Evolutionary conservation across 2,888 invertebrate genomes (phyloP).

Genomic region (Napeogenes sylphis): DNA sequence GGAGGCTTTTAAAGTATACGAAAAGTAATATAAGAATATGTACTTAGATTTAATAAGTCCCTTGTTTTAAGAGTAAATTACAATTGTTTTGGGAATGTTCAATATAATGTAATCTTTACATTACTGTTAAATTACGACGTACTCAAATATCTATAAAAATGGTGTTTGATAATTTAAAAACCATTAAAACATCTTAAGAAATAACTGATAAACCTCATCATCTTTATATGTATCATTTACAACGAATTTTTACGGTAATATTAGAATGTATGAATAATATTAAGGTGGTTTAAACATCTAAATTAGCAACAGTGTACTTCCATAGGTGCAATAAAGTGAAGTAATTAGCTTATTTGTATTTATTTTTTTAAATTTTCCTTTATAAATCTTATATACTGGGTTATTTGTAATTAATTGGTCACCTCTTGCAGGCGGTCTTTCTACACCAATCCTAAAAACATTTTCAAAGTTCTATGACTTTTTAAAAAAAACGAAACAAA

Average conservation of each 20-base stretch:
- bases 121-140: slow-evolving; percentile 17
- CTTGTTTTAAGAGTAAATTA: slow-evolving; percentile 44
- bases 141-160: slow-evolving; percentile 15
- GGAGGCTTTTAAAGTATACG: slow-evolving; percentile 78
- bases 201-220: slow-evolving; percentile 15
- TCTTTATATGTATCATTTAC: slow-evolving; percentile 10
- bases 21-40: slow-evolving; percentile 70
- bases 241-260: slow-evolving; percentile 25
- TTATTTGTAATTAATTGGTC: too few relatives aligned
- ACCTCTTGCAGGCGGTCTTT: too few relatives aligned
- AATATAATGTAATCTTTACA: slow-evolving; percentile 10
- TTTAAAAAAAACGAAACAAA: too few relatives aligned
- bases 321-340: slow-evolving; percentile 75
- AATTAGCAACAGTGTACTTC: slow-evolving; percentile 73
- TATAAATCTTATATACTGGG: background rate
- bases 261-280: slow-evolving; percentile 21
- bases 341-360: slow-evolving; percentile 21
- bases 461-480: too few relatives aligned
- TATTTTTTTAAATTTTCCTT: slow-evolving; percentile 9
- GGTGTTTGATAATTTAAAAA: slow-evolving; percentile 20
- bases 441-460: too few relatives aligned
- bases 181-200: slow-evolving; percentile 14
- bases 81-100: slow-evolving; percentile 18
- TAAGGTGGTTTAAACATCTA: slow-evolving; percentile 55
- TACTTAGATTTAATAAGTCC: slow-evolving; percentile 75